These are phyloP conservation scores for Ostrea denselamellosa DNA, from an alignment of 1,140 invertebrate species.

Conservation along the genomic window DNA sequence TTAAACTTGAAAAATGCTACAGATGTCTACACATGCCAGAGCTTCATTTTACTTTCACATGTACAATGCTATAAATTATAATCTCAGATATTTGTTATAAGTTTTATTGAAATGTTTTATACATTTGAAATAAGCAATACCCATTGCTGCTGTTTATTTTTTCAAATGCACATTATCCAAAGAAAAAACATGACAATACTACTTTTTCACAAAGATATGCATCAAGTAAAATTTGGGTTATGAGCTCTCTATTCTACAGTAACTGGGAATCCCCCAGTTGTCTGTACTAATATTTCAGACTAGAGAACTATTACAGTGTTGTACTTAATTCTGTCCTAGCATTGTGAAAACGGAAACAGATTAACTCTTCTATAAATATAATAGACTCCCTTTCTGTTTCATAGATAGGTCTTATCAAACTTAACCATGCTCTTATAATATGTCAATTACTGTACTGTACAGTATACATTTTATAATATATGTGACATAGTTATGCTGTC, in stretches of 20 bases:
- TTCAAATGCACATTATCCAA: not conserved
- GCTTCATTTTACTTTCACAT: too few relatives aligned
- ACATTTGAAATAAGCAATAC: too few relatives aligned
- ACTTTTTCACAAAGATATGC: not conserved
- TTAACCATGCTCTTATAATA: not conserved
- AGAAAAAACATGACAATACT: not conserved
- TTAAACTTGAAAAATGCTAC: not conserved
- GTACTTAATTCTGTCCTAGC: too few relatives aligned
- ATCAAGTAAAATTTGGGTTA: not conserved
- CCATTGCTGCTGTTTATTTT: too few relatives aligned
- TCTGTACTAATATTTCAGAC: too few relatives aligned
- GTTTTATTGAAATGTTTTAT: too few relatives aligned
- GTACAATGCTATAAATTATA: too few relatives aligned
- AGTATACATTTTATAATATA: not conserved
- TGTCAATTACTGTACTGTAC: not conserved
- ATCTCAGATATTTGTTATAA: too few relatives aligned
- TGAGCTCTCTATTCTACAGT: not conserved
- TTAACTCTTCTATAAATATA: not conserved
- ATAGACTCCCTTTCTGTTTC: too few relatives aligned
- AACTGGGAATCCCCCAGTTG: not conserved
- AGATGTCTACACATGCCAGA: too few relatives aligned
- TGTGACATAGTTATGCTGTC: not conserved
- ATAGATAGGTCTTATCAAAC: too few relatives aligned
- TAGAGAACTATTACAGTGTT: too few relatives aligned
- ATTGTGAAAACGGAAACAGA: not conserved